Evolutionary conservation across 2,888 invertebrate species (phyloP).

Genomic region (Bembecia ichneumoniformis): DNA sequence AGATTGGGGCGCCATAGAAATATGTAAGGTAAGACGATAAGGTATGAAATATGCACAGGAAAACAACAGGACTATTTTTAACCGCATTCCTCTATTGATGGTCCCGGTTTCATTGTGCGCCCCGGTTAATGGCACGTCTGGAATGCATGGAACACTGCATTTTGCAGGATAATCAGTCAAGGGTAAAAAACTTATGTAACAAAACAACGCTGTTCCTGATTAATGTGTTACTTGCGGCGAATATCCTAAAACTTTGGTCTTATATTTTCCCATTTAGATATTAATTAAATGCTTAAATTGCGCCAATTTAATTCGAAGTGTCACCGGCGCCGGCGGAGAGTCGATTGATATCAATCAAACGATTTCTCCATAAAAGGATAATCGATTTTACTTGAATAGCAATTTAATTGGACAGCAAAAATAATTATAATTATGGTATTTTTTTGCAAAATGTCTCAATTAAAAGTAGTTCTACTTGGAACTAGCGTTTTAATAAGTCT

Average conservation of each 20-base stretch:
- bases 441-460: neutral
- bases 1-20: no score
- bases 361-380: constrained; percentile 5
- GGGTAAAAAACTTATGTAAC: neutral
- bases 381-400: neutral
- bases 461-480: neutral
- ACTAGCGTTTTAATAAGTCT: no score
- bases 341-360: constrained; percentile 19
- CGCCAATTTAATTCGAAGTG: neutral
- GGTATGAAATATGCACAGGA: no score
- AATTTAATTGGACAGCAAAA: neutral
- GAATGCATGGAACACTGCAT: constrained; percentile 41
- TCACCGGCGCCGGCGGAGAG: constrained; percentile 11
- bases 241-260: neutral
- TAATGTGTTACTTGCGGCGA: no score
- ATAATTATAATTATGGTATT: neutral
- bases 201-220: no score
- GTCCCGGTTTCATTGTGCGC: constrained; percentile 36
- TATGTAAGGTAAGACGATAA: no score
- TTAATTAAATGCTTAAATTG: no score
- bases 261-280: neutral
- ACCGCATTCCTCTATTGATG: constrained; percentile 46
- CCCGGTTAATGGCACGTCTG: constrained; percentile 28
- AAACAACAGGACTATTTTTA: constrained; percentile 25
- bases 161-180: constrained; percentile 36